Evolutionary conservation across 2,888 invertebrate genomes (phyloP).

Genomic region (Drosophila macrospina): DNA sequence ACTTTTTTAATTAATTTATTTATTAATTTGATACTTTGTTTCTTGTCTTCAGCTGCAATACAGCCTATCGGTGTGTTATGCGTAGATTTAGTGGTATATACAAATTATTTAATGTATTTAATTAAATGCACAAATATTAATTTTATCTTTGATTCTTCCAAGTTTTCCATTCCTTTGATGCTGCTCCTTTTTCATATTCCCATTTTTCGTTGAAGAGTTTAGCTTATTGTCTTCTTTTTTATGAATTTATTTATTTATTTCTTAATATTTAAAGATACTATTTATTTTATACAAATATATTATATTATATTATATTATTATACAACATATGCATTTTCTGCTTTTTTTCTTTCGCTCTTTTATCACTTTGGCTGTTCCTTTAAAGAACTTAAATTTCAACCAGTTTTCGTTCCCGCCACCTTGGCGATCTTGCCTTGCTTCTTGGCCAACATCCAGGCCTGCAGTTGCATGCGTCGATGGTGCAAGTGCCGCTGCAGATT

Average conservation of each 20-base stretch:
- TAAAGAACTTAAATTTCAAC: not conserved
- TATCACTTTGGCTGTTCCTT: slow-evolving; percentile 22
- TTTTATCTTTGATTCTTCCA: not conserved
- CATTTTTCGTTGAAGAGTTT: not conserved
- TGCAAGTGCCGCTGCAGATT: slow-evolving; percentile 59
- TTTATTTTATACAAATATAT: not conserved
- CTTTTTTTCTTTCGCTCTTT: not conserved
- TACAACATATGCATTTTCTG: not conserved
- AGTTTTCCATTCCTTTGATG: not conserved
- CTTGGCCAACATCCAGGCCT: slow-evolving; percentile 41
- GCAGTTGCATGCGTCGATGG: slow-evolving; percentile 62
- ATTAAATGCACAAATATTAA: too few relatives aligned
- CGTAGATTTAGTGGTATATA: too few relatives aligned
- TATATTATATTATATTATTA: not conserved
- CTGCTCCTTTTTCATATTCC: too few relatives aligned
- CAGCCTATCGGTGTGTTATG: too few relatives aligned
- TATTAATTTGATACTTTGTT: not conserved
- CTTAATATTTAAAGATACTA: not conserved
- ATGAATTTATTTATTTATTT: not conserved
- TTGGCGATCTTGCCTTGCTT: slow-evolving; percentile 33
- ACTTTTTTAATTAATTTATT: not conserved
- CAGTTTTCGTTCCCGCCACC: not conserved
- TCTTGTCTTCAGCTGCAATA: not conserved
- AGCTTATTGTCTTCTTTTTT: not conserved
- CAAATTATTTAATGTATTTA: too few relatives aligned